Conservation (phyloP, 2,888 invertebrate species). For the Cataglyphis altisquamis region DNA sequence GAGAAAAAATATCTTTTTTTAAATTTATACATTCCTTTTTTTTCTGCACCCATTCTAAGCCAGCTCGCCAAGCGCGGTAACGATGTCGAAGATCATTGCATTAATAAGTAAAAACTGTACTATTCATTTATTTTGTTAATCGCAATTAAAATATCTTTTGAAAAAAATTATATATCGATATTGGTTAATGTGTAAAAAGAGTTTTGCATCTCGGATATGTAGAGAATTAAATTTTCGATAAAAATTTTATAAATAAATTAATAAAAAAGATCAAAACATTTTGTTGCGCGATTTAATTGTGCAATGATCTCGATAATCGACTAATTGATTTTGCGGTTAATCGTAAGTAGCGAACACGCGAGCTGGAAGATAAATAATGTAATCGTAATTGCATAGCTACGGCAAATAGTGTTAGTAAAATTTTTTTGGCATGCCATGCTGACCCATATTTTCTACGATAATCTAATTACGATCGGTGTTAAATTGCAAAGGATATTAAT, state of each 20-base stretch:
- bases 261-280: not conserved
- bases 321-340: conserved; percentile 28
- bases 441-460: conserved; percentile 65
- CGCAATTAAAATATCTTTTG: not conserved
- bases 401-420: conserved; percentile 71
- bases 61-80: conserved; percentile 52
- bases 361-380: conserved; percentile 54
- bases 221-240: not conserved
- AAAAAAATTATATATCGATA: not conserved
- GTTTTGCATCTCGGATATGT: not conserved
- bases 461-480: conserved; percentile 59
- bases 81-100: conserved; percentile 42
- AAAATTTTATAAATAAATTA: not conserved
- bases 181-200: not conserved
- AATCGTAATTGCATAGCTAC: conserved; percentile 42
- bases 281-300: conserved; percentile 5
- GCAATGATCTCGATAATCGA: conserved; percentile 61
- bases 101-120: not conserved
- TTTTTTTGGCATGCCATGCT: conserved; percentile 74
- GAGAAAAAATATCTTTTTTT: not conserved
- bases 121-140: not conserved
- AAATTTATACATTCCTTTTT: conserved; percentile 14
- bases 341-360: conserved; percentile 53
- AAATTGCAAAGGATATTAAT: conserved; percentile 61
- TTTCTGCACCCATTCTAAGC: conserved; percentile 55